These are phyloP conservation scores for Anoplopoma fimbria DNA, from an alignment of 2,113 vertebrate species.

Conservation along the genomic window DNA sequence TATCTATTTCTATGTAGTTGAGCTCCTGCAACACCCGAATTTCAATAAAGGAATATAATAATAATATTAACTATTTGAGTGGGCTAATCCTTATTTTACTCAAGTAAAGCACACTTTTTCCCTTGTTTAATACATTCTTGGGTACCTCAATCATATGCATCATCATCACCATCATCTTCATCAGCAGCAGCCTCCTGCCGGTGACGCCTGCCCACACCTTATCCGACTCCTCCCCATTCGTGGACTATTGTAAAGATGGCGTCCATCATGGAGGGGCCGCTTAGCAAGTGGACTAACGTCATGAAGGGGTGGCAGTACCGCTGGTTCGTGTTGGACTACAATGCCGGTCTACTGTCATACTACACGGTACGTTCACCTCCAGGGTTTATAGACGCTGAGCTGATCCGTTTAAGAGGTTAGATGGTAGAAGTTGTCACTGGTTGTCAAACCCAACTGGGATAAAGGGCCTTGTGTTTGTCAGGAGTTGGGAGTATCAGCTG, in stretches of 20 bases:
- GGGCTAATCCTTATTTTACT: background rate
- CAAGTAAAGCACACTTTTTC: background rate
- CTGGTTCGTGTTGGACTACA: constrained; percentile 98
- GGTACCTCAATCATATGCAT: background rate
- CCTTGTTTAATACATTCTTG: background rate
- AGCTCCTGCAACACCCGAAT: too few relatives aligned
- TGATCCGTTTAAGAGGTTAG: rapidly evolving
- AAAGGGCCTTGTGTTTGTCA: constrained; percentile 79
- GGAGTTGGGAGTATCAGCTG: constrained; percentile 76
- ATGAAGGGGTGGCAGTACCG: constrained; percentile 99
- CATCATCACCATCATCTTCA: background rate
- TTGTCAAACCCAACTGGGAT: constrained; percentile 30
- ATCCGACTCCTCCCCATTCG: constrained; percentile 75
- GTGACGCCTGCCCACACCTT: constrained; percentile 52
- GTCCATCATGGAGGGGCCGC: constrained; percentile 98
- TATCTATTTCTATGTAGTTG: too few relatives aligned
- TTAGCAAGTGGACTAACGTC: constrained; percentile 99
- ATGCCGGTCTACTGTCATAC: constrained; percentile 95
- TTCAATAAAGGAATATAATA: too few relatives aligned
- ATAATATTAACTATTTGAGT: too few relatives aligned
- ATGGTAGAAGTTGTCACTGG: constrained; percentile 30
- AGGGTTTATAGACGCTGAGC: background rate
- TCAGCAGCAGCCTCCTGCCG: background rate
- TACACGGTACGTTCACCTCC: constrained; percentile 90
- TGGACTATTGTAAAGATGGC: constrained; percentile 92